A percentile compares a stretch with the other conserved stretches of the same genome.
Conservation (phyloP, 2,888 invertebrate species). For the Molorchus minor region DNA sequence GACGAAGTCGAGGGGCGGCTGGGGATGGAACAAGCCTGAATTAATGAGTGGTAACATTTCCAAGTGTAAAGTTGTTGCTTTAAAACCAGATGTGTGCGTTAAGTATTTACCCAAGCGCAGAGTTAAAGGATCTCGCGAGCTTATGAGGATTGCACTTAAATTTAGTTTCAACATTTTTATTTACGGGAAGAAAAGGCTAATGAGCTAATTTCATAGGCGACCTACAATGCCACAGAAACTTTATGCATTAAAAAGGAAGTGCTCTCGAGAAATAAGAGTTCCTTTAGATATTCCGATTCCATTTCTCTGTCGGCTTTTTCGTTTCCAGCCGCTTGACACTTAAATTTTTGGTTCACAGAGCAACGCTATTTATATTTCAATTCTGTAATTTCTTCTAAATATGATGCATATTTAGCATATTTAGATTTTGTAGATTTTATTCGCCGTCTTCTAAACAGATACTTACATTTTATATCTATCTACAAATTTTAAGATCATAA, state of each 20-base stretch:
- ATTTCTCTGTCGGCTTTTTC: slow-evolving; percentile 6
- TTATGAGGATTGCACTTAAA: slow-evolving; percentile 52
- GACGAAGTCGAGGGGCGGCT: slow-evolving; percentile 29
- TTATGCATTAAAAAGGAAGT: slow-evolving; percentile 19
- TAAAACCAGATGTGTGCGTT: slow-evolving; percentile 54
- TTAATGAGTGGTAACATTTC: slow-evolving; percentile 57
- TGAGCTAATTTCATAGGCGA: slow-evolving; percentile 40
- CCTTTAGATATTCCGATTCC: slow-evolving; percentile 2
- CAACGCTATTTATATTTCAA: slow-evolving; percentile 3
- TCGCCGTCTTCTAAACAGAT: too few relatives aligned
- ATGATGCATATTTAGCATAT: too few relatives aligned
- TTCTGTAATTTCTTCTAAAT: too few relatives aligned
- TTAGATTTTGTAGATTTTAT: too few relatives aligned
- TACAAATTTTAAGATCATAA: too few relatives aligned
- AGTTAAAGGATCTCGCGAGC: slow-evolving; percentile 50
- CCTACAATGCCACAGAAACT: slow-evolving; percentile 33
- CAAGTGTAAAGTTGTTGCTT: slow-evolving; percentile 55
- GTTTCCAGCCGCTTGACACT: slow-evolving; percentile 1
- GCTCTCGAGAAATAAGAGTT: background rate
- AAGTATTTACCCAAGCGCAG: slow-evolving; percentile 52
- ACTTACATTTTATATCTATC: too few relatives aligned
- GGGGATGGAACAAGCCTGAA: slow-evolving; percentile 51
- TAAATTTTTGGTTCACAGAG: slow-evolving; percentile 1
- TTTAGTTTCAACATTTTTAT: slow-evolving; percentile 44
- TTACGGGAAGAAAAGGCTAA: slow-evolving; percentile 39